phyloP scores from a whole-genome alignment of 1,140 invertebrate species.

The Heliconius nattereri region DNA sequence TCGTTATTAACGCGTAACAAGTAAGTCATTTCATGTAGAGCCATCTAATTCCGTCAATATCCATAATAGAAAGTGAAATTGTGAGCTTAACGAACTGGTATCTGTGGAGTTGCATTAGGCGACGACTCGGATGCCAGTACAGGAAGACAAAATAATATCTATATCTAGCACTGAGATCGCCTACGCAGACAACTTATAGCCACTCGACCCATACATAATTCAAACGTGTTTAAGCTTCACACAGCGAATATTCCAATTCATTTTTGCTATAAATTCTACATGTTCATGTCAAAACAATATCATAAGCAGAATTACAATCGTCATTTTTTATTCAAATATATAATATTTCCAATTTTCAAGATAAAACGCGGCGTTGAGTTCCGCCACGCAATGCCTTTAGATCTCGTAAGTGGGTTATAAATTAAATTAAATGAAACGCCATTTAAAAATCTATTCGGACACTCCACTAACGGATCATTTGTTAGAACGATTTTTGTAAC shows the following conservation, averaged over 20 bases:
- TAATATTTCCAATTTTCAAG: too few relatives aligned
- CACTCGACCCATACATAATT: constrained; percentile 60
- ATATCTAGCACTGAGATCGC: constrained; percentile 50
- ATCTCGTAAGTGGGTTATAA: neutral
- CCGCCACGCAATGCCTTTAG: too few relatives aligned
- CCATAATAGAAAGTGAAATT: constrained; percentile 44
- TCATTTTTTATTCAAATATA: neutral
- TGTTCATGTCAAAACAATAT: constrained; percentile 32
- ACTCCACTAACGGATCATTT: constrained; percentile 53
- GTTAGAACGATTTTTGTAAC: constrained; percentile 62
- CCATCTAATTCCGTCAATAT: constrained; percentile 41
- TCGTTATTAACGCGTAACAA: constrained; percentile 15
- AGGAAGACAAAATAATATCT: constrained; percentile 49
- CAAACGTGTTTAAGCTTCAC: constrained; percentile 60
- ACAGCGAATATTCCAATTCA: constrained; percentile 57
- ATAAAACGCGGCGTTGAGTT: too few relatives aligned
- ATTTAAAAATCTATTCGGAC: constrained; percentile 31
- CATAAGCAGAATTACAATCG: constrained; percentile 24
- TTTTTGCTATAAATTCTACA: constrained; percentile 61
- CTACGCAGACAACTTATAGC: constrained; percentile 59
- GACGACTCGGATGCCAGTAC: constrained; percentile 43
- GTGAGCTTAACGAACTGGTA: constrained; percentile 44
- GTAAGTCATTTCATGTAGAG: constrained; percentile 23
- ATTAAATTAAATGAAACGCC: constrained; percentile 19
- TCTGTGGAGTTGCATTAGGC: constrained; percentile 39